A percentile compares a stretch with the other conserved stretches of the same genome.
These are phyloP conservation scores for Leptopilina boulardi DNA, from an alignment of 1,140 invertebrate genomes.

Conservation along the genomic window DNA sequence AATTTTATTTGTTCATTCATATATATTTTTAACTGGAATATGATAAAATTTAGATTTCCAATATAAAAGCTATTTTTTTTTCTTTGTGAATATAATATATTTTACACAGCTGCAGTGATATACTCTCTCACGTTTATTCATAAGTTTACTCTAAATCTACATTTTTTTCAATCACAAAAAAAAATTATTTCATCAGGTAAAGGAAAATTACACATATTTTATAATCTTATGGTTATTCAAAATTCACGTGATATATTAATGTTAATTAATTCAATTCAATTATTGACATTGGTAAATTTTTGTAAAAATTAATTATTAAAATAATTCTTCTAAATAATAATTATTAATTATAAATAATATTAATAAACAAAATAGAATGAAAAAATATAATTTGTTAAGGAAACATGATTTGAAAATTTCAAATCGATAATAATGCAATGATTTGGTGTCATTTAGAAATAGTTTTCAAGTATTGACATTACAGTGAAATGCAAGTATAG, in stretches of 20 bases:
- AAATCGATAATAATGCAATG: too few relatives aligned
- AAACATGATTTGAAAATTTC: too few relatives aligned
- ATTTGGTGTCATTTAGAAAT: too few relatives aligned
- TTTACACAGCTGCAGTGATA: not conserved
- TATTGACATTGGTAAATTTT: too few relatives aligned
- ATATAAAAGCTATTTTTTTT: not conserved
- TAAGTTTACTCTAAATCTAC: slow-evolving; percentile 1
- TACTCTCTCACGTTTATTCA: not conserved
- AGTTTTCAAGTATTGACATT: too few relatives aligned
- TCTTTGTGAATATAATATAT: not conserved
- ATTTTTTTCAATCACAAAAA: not conserved
- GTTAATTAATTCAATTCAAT: not conserved
- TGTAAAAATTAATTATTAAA: too few relatives aligned
- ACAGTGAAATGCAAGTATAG: too few relatives aligned
- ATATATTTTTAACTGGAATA: not conserved
- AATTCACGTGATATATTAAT: not conserved
- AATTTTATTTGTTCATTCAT: not conserved
- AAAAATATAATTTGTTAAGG: too few relatives aligned
- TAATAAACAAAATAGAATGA: too few relatives aligned
- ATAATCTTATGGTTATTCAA: not conserved
- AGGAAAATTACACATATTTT: not conserved
- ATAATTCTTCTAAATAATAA: too few relatives aligned
- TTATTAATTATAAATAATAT: too few relatives aligned
- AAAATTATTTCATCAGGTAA: not conserved
- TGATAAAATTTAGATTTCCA: not conserved